Conservation (phyloP, 2,113 vertebrate species). For the Trachemys scripta region DNA sequence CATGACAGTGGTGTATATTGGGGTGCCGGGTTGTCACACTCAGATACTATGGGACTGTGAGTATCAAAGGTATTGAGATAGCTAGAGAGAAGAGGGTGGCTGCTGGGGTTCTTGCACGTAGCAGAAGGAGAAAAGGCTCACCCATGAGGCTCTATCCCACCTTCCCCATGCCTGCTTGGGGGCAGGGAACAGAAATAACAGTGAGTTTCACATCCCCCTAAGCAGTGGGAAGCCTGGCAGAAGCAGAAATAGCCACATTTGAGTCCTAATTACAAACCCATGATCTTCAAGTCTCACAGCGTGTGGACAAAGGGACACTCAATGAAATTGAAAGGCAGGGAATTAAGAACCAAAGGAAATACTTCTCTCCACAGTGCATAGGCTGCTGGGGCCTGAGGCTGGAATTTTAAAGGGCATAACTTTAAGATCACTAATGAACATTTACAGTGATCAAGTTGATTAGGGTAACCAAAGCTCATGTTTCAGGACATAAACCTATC, state of each 20-base stretch:
- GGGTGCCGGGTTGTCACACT: too few species aligned
- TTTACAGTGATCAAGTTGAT: too few species aligned
- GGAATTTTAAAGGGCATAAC: too few species aligned
- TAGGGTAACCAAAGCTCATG: too few species aligned
- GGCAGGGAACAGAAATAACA: neutral
- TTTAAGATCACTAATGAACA: too few species aligned
- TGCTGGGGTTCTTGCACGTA: neutral
- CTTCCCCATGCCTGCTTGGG: neutral
- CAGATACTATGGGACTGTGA: too few species aligned
- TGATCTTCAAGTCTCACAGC: neutral
- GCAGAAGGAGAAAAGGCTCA: neutral
- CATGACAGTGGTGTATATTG: too few species aligned
- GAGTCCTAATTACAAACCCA: neutral
- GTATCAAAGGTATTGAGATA: neutral
- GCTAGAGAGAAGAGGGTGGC: neutral
- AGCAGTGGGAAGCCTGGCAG: neutral
- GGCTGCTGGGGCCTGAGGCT: too few species aligned
- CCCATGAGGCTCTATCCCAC: neutral
- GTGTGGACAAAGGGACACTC: too few species aligned
- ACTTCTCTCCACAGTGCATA: neutral
- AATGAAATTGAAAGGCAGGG: neutral
- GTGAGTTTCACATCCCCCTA: neutral
- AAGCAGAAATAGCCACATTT: neutral
- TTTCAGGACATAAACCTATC: too few species aligned
- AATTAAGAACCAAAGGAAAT: neutral